Evolutionary conservation across 1,140 invertebrate genomes (phyloP).

Genomic region (Bombus pascuorum): DNA sequence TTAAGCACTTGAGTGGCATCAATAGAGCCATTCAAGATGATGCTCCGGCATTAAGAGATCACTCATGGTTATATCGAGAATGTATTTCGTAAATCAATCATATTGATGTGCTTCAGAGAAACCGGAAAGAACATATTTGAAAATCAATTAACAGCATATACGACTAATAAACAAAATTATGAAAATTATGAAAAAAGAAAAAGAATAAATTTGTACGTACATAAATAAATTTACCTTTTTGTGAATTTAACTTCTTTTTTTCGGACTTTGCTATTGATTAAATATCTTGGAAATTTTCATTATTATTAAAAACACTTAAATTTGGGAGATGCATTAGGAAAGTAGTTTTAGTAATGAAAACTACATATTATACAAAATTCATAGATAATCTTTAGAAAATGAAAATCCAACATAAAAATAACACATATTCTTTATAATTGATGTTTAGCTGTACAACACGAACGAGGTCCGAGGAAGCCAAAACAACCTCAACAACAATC

Average conservation of each 20-base stretch:
- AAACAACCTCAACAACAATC: conserved; percentile 84
- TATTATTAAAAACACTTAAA: background rate
- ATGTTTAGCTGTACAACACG: conserved; percentile 96
- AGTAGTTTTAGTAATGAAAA: background rate
- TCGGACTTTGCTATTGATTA: background rate
- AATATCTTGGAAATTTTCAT: background rate
- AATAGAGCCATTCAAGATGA: conserved; percentile 3
- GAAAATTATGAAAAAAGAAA: background rate
- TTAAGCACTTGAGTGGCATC: conserved; percentile 5
- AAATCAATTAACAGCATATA: background rate
- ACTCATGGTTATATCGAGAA: background rate
- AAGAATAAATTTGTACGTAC: background rate
- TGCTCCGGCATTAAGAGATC: conserved; percentile 18
- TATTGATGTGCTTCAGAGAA: background rate
- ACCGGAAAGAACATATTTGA: background rate
- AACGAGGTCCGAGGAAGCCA: conserved; percentile 96
- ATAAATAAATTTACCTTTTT: background rate
- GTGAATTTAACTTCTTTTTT: background rate
- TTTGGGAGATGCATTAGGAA: background rate
- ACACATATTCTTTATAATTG: conserved; percentile 48
- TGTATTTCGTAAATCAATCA: background rate
- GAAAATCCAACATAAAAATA: conserved; percentile 12
- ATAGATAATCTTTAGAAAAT: background rate
- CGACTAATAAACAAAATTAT: background rate
- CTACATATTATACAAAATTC: background rate